Conservation (phyloP, 2,888 invertebrate species). For the Pterobdella sp. region DNA sequence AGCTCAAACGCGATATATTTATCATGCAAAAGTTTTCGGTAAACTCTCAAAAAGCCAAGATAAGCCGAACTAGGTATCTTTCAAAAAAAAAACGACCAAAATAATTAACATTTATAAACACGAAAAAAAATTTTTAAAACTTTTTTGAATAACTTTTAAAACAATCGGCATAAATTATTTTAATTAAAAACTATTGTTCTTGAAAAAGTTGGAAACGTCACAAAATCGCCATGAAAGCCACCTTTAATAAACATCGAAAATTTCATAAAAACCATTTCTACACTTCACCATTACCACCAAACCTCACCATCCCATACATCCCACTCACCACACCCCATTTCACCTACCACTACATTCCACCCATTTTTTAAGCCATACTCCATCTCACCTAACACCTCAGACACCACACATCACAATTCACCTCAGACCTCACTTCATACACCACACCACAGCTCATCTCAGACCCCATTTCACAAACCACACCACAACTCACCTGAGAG, state of each 20-base stretch:
- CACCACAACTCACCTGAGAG: constrained; percentile 64
- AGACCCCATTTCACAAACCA: background rate
- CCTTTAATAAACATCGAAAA: background rate
- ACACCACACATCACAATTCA: background rate
- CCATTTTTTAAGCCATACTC: background rate
- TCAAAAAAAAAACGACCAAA: too few species aligned
- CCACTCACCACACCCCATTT: background rate
- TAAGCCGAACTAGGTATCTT: too few species aligned
- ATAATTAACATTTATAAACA: too few species aligned
- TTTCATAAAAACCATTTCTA: background rate
- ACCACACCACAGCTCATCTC: background rate
- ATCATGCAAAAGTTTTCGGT: too few species aligned
- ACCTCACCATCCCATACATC: background rate
- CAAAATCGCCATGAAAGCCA: background rate
- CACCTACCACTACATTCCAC: background rate
- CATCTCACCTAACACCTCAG: background rate
- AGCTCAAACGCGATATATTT: too few species aligned
- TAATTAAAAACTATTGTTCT: too few species aligned
- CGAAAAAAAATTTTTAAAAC: too few species aligned
- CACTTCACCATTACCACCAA: background rate
- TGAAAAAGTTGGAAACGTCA: background rate
- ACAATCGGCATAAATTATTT: too few species aligned
- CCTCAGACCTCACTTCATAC: background rate
- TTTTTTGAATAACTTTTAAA: too few species aligned
- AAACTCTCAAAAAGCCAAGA: too few species aligned